Evolutionary conservation across 2,113 vertebrate species (phyloP).

Genomic region (Myotis brandtii): DNA sequence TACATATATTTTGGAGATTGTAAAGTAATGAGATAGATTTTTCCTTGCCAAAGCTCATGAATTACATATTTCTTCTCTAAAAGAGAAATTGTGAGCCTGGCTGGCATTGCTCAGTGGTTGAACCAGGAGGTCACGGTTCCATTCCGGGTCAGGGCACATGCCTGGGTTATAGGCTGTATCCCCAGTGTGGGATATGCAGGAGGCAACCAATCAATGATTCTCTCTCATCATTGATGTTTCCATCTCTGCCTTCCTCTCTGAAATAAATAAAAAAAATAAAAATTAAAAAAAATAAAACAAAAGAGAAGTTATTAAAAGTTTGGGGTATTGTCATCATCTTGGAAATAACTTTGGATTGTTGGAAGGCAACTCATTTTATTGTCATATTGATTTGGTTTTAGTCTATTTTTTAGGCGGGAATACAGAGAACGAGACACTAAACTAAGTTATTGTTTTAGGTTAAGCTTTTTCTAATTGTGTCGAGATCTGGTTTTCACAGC

Average conservation of each 20-base stretch:
- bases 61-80: slow-evolving; percentile 8
- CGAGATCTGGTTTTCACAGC: background rate
- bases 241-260: too few relatives aligned
- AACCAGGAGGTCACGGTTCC: too few relatives aligned
- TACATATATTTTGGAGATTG: background rate
- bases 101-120: too few relatives aligned
- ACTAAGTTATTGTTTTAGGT: background rate
- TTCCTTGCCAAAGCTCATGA: background rate
- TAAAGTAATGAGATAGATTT: background rate
- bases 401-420: background rate
- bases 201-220: too few relatives aligned
- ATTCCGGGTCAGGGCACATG: too few relatives aligned
- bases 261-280: too few relatives aligned
- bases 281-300: too few relatives aligned
- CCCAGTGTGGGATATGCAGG: too few relatives aligned
- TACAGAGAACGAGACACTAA: background rate
- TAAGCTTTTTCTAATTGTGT: slow-evolving; percentile 18
- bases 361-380: background rate
- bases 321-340: slow-evolving; percentile 30
- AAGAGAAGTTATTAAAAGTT: slow-evolving; percentile 27
- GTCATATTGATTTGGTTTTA: slow-evolving; percentile 10
- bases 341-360: slow-evolving; percentile 21
- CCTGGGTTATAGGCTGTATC: too few relatives aligned
- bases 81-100: slow-evolving; percentile 4
- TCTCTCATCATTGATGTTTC: too few relatives aligned